phyloP scores from a whole-genome alignment of 92 coral and sea anemone species.

The Metridium senile region DNA sequence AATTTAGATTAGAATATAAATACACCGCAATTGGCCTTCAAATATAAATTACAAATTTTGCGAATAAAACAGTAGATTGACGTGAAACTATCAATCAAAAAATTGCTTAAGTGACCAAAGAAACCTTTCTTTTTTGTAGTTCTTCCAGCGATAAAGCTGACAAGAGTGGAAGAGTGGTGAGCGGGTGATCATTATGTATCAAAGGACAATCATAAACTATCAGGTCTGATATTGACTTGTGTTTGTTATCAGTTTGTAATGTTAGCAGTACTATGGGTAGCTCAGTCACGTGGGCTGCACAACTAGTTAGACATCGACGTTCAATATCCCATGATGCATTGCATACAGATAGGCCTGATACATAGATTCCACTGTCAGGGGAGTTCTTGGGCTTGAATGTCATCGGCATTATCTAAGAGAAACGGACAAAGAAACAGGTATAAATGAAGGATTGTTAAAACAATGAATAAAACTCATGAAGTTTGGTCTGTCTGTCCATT shows the following conservation, averaged over 20 bases:
- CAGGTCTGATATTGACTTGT: slow-evolving; percentile 19
- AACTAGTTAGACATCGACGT: slow-evolving; percentile 46
- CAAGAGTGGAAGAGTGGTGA: slow-evolving; percentile 52
- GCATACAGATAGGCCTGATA: slow-evolving; percentile 65
- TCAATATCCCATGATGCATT: slow-evolving; percentile 86
- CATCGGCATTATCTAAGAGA: slow-evolving; percentile 59
- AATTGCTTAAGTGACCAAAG: slow-evolving; percentile 14
- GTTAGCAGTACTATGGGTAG: slow-evolving; percentile 66
- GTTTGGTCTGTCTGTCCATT: neutral
- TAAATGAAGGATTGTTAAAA: too few species aligned
- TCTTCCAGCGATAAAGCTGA: slow-evolving; percentile 42
- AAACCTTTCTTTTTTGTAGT: slow-evolving; percentile 54
- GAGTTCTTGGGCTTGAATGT: slow-evolving; percentile 55
- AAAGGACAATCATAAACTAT: slow-evolving; percentile 67
- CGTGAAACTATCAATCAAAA: too few species aligned
- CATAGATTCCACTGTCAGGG: slow-evolving; percentile 70
- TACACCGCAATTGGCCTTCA: too few species aligned
- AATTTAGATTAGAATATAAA: too few species aligned
- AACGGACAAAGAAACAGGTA: neutral
- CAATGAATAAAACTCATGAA: neutral
- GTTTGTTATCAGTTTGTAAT: slow-evolving; percentile 34
- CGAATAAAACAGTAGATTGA: too few species aligned
- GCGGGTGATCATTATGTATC: slow-evolving; percentile 3
- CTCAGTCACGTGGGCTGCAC: slow-evolving; percentile 20
- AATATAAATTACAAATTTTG: too few species aligned